Evolutionary conservation across 2,888 invertebrate genomes (phyloP).

Genomic region (Yponomeuta malinellus): DNA sequence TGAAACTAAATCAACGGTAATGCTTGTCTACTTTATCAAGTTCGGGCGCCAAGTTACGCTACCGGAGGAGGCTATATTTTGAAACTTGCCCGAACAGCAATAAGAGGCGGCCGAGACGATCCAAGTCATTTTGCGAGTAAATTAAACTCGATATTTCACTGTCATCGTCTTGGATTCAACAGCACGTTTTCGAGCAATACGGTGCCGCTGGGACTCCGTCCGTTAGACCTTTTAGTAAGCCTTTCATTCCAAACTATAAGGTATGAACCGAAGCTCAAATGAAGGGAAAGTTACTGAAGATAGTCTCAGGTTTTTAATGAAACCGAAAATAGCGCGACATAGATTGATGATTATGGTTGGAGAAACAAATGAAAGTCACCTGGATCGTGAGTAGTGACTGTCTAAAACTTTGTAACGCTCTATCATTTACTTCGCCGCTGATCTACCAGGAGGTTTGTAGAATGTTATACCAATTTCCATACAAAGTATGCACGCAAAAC

Average conservation of each 20-base stretch:
- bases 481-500: too few relatives aligned
- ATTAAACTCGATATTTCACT: constrained; percentile 3
- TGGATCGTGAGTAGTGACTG: background rate
- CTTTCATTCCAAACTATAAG: too few relatives aligned
- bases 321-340: background rate
- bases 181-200: background rate
- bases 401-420: too few relatives aligned
- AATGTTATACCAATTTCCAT: too few relatives aligned
- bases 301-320: background rate
- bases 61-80: background rate
- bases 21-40: background rate
- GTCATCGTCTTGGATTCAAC: background rate
- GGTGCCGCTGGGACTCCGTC: background rate
- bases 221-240: too few relatives aligned
- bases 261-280: background rate
- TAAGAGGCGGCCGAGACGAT: background rate
- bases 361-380: background rate
- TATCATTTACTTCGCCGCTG: too few relatives aligned
- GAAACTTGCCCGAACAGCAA: background rate
- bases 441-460: too few relatives aligned
- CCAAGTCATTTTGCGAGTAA: background rate
- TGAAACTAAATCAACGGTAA: constrained; percentile 1
- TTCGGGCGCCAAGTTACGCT: background rate
- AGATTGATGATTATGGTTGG: background rate
- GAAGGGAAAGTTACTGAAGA: background rate